phyloP scores from a whole-genome alignment of 2,888 invertebrate species.

The Vesta saturnalis region DNA sequence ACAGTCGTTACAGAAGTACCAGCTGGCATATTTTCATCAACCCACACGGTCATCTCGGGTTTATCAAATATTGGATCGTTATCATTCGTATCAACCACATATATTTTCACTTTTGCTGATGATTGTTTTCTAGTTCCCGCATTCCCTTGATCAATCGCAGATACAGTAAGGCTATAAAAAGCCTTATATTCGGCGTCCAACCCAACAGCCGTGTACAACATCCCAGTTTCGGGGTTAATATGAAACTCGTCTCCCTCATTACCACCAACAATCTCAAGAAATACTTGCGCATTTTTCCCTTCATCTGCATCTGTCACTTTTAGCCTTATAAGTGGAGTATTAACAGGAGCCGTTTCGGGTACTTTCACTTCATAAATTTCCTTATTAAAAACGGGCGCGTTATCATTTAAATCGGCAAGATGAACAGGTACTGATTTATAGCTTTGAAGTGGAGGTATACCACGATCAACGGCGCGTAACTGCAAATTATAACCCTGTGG shows the following conservation, averaged over 20 bases:
- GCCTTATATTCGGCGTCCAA: constrained; percentile 88
- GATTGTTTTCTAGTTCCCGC: constrained; percentile 85
- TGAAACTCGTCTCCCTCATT: constrained; percentile 90
- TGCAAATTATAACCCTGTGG: constrained; percentile 89
- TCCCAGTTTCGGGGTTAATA: constrained; percentile 88
- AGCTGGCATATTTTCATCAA: constrained; percentile 89
- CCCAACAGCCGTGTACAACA: constrained; percentile 83
- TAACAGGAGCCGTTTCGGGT: constrained; percentile 87
- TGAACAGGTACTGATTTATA: constrained; percentile 85
- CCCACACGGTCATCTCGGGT: constrained; percentile 73
- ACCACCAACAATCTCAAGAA: constrained; percentile 89
- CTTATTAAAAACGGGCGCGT: constrained; percentile 87
- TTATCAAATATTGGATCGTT: constrained; percentile 90
- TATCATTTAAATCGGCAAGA: constrained; percentile 84
- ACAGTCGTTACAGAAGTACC: constrained; percentile 88
- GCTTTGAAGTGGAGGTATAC: constrained; percentile 79
- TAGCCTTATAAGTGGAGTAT: constrained; percentile 87
- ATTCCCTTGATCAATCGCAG: constrained; percentile 89
- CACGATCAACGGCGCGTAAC: constrained; percentile 84
- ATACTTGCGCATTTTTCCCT: constrained; percentile 84
- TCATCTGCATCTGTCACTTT: constrained; percentile 88
- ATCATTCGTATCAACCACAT: constrained; percentile 92
- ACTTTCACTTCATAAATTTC: constrained; percentile 89
- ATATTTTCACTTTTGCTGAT: constrained; percentile 90
- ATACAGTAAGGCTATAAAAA: constrained; percentile 87